Evolutionary conservation across 2,113 vertebrate genomes (phyloP).

Genomic region (Verasper variegatus): DNA sequence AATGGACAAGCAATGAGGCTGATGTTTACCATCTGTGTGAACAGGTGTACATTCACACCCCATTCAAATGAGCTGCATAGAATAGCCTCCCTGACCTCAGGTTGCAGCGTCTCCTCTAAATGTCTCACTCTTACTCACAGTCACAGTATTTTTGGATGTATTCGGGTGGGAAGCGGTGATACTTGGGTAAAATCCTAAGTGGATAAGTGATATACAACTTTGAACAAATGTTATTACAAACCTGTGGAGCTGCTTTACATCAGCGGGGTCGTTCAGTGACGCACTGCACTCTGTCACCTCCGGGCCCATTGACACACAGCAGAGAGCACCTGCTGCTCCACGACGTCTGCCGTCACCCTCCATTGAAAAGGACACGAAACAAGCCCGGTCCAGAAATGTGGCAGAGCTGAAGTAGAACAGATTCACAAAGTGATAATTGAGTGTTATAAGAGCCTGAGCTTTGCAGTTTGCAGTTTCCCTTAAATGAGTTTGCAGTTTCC

Average conservation of each 20-base stretch:
- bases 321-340: slow-evolving; percentile 59
- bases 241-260: slow-evolving; percentile 40
- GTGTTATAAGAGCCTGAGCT: background rate
- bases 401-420: slow-evolving; percentile 26
- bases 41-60: slow-evolving; percentile 36
- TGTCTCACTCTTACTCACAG: background rate
- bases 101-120: background rate
- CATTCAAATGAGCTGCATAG: slow-evolving; percentile 7
- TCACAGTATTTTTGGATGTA: background rate
- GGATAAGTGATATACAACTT: background rate
- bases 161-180: background rate
- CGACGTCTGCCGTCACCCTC: slow-evolving; percentile 27
- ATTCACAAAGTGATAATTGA: slow-evolving; percentile 20
- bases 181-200: background rate
- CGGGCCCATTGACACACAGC: slow-evolving; percentile 54
- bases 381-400: slow-evolving; percentile 20
- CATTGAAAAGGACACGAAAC: slow-evolving; percentile 25
- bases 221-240: background rate
- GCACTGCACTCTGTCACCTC: slow-evolving; percentile 25
- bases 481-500: background rate
- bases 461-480: background rate
- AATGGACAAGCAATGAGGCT: slow-evolving; percentile 32
- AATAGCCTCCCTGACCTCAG: background rate
- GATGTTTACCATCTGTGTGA: slow-evolving; percentile 38
- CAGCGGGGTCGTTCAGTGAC: slow-evolving; percentile 2